Base-by-base conservation (phyloP, 2,113 vertebrate species). In the Saguinus imperator region DNA sequence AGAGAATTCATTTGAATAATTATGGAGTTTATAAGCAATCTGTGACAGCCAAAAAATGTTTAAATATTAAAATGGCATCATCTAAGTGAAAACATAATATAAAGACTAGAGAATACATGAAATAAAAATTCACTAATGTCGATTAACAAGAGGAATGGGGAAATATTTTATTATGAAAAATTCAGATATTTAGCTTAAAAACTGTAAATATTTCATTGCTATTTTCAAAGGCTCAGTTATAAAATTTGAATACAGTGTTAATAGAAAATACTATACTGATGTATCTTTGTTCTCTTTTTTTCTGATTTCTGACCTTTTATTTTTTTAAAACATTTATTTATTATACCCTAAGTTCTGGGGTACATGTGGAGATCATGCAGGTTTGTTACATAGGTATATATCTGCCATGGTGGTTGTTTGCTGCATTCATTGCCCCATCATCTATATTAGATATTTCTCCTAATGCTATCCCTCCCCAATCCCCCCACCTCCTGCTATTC, bases 61-160 rank as follows among this genome's bases (percentile, higher is more conserved):
- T 40, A 80, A 79, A 94, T 66, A 70, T 79, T 89, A 79, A 94
- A 82, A 81, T 57, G 25, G 20, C 61, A 61, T 84, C 57, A 40
- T 86, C 55, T 58, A 73, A 86, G 9, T 77, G 52, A 37, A 92
- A 92, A 95, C 10, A 32, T 57, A 68, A 52, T 37, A 81, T 58
- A 40, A 40, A 6, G 14, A 50, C 13, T 37, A 58, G 68, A 94
- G 73, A 89, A 72, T 32, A 32, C 7, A 84, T 70, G 21, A 84
- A 95, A 82, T 85, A 35, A 93, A 95, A 93, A 50, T 79, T 52
- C 73, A 85, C 72, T 85, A 66, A 72, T 91, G 35, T 43, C 77
- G 11, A 77, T 73, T 50, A 83, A 35, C 6, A 64, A 84, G 58
- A 79, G 18, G 14, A 82, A 82, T 50, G 20, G 29, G 9, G 70